Evolutionary conservation across 2,113 vertebrate genomes (phyloP), one percentile per base, ranked within the genome.

Genomic region (Calidris pygmaea): DNA sequence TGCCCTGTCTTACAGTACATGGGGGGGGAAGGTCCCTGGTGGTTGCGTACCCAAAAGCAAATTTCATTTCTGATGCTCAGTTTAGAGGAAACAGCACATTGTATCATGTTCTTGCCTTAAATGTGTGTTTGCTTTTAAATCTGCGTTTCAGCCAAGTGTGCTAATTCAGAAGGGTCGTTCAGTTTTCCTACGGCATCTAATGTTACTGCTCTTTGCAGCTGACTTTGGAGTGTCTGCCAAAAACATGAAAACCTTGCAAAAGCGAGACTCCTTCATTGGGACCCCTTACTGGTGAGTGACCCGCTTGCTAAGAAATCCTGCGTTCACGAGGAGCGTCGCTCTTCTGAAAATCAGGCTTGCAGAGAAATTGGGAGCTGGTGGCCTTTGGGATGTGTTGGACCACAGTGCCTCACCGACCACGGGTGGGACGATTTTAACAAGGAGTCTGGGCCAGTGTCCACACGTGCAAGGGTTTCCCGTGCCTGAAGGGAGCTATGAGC

Each of bases 151-250:
- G 85, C 91, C 93, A 82, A 92, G 58, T 76, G 87, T 85, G 81
- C 62, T 95, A 48, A 47, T 87, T 67, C 71, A 85, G 83, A 82
- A 68, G 43, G 72, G 56, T 55, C 32, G 83, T 75, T 37, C 22
- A 29, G 21, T 83, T 87, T 55, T 68, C 65, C 85, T 92, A 21
- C 0, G 0, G 53, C 77, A 87, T 95, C 95, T 97, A 84, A 96
- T 0, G 7, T 89, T 92, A 18, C 72, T 90, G 82, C 91, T 95
- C 62, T 94, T 97, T 97, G 66, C 96, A 99, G 99, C 99, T 93
- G 99, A 99, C 97, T 99, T 99, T 98, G 99, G 99, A 1, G 99
- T 99, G n/a, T 99, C 99, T 91, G 99, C 99, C 92, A 99, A 98
- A 98, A 99, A 99, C 96, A 98, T 97, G 91, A 99, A 99, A 97